Percentiles rank a stretch among this genome's conserved stretches.
phyloP scores from a whole-genome alignment of 2,113 vertebrate genomes.

The Austrofundulus limnaeus region DNA sequence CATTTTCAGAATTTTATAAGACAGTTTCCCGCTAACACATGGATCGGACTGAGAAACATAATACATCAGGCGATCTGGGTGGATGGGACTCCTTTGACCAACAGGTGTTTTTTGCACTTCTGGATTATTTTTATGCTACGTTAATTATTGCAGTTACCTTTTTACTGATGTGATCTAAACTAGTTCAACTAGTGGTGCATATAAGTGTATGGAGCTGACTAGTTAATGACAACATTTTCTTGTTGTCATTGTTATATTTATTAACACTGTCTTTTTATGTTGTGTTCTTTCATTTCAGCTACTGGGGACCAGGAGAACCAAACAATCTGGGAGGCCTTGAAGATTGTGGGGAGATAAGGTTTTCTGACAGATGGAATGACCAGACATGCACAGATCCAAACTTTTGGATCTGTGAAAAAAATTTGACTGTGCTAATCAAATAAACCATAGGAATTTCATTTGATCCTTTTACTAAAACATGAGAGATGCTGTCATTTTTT shows the following conservation, averaged over 20 bases:
- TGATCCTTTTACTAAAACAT: no score
- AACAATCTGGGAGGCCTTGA: not conserved
- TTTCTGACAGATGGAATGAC: not conserved
- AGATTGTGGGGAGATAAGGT: not conserved
- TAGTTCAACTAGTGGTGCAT: not conserved
- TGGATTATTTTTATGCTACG: no score
- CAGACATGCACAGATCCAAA: rapidly evolving
- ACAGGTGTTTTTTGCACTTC: not conserved
- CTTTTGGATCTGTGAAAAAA: constrained; percentile 6
- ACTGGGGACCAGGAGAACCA: not conserved
- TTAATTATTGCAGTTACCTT: not conserved
- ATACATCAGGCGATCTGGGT: constrained; percentile 23
- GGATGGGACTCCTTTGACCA: constrained; percentile 22
- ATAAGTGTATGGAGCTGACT: not conserved
- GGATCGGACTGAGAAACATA: constrained; percentile 23
- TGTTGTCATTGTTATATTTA: not conserved
- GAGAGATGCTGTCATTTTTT: no score
- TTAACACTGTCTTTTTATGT: not conserved
- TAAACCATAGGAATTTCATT: no score
- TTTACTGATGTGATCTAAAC: no score
- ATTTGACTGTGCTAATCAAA: no score
- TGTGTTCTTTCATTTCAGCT: not conserved
- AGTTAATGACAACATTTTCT: not conserved
- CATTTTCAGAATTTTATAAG: constrained; percentile 35
- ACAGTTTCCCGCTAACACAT: constrained; percentile 7